A percentile compares a stretch with the other conserved stretches of the same genome.
These are phyloP conservation scores for Cantharis rustica DNA, from an alignment of 2,888 invertebrate species.

Conservation along the genomic window DNA sequence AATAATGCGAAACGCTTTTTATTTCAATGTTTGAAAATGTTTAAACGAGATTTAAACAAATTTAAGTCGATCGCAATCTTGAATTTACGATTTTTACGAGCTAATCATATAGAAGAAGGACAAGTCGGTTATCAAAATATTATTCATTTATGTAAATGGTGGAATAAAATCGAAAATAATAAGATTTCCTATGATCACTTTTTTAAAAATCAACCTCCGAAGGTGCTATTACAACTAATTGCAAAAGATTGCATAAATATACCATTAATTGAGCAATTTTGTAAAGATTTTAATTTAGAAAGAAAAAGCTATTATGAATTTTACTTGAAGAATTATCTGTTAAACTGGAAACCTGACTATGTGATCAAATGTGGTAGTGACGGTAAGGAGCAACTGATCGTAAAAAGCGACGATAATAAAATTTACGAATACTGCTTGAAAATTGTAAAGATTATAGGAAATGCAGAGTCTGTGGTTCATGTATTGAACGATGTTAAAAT, in stretches of 20 bases:
- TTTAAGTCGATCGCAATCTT: slow-evolving; percentile 38
- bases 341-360: slow-evolving; percentile 57
- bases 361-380: slow-evolving; percentile 39
- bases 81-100: slow-evolving; percentile 36
- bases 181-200: slow-evolving; percentile 41
- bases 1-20: slow-evolving; percentile 32
- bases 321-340: slow-evolving; percentile 51
- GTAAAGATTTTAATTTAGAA: slow-evolving; percentile 54
- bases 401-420: slow-evolving; percentile 39
- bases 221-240: slow-evolving; percentile 36
- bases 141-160: slow-evolving; percentile 43
- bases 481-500: slow-evolving; percentile 44
- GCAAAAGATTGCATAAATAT: slow-evolving; percentile 36
- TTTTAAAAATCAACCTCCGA: slow-evolving; percentile 34
- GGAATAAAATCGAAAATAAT: slow-evolving; percentile 39
- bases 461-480: slow-evolving; percentile 44
- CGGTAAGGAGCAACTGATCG: slow-evolving; percentile 38
- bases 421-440: slow-evolving; percentile 48
- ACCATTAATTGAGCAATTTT: slow-evolving; percentile 54
- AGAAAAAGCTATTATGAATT: slow-evolving; percentile 49
- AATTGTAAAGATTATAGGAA: slow-evolving; percentile 46
- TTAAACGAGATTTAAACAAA: slow-evolving; percentile 44
- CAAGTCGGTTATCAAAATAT: slow-evolving; percentile 33
- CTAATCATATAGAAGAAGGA: slow-evolving; percentile 27
- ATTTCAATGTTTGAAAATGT: slow-evolving; percentile 34